Evolutionary conservation across 2,888 invertebrate genomes (phyloP).

Genomic region (Acronicta alni): DNA sequence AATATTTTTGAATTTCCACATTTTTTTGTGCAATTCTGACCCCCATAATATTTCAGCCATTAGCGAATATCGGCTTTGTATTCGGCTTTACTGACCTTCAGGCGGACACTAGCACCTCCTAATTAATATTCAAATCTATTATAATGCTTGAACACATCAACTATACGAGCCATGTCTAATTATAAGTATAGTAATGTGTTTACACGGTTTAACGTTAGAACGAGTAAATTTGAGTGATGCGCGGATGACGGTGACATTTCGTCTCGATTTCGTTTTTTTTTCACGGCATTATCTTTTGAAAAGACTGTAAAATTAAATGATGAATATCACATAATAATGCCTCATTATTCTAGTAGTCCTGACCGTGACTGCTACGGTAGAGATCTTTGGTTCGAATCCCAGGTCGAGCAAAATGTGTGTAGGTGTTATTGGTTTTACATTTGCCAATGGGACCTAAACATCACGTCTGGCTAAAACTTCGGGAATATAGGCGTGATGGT

Average conservation of each 20-base stretch:
- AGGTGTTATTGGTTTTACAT: no score
- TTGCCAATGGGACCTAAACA: no score
- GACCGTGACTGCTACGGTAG: no score
- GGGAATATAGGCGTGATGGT: no score
- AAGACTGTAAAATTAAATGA: constrained; percentile 13
- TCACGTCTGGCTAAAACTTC: no score
- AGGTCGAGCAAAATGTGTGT: no score
- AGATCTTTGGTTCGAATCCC: no score
- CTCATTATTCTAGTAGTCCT: no score
- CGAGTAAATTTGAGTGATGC: constrained; percentile 13
- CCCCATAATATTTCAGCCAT: no score
- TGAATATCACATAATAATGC: constrained; percentile 3
- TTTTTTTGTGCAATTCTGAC: no score
- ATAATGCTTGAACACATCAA: neutral
- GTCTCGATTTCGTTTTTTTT: neutral
- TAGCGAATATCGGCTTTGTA: neutral
- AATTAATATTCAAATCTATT: constrained; percentile 27
- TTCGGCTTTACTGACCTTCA: neutral
- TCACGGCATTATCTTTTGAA: constrained; percentile 12
- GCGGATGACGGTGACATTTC: constrained; percentile 6
- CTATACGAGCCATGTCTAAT: constrained; percentile 4
- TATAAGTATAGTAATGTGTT: constrained; percentile 12
- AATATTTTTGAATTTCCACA: no score
- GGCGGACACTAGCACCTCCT: neutral
- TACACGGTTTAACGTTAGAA: constrained; percentile 8